Base-by-base conservation (phyloP, 2,113 vertebrate genomes). In the Corydoras sp. region DNA sequence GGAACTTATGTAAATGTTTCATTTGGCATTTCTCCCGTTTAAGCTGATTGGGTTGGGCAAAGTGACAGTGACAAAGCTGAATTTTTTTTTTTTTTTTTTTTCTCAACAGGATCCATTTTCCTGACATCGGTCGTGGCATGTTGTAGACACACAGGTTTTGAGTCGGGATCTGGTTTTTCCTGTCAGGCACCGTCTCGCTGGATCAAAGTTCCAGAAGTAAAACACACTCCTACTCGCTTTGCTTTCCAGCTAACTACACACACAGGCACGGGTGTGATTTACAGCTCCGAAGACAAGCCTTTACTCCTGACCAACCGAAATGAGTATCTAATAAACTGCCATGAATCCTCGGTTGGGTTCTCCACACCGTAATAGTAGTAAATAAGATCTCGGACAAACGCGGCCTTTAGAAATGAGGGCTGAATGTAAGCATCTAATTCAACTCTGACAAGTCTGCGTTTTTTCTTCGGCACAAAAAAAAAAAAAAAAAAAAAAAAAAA, bases 111-210 rank as follows among this genome's bases (percentile, higher is more conserved):
- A 81, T 81, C 74, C 4, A 5, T 66, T 80, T 77, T 80, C 78
- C 78, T 24, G 6, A 24, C 55, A 72, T 81, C 68, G 72, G 76
- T 81, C 67, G 72, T 76, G 79, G 77, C 74, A 79, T 81, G 72
- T 75, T 80, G 72, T 71, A 82, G 76, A 71, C 51, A 68, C n/a
- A 79, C 65, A 76, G 72, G 74, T 18, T 80, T 78, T 53, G 63
- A 80, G 72, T 51, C 0, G 12, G 70, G 77, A 88, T 85, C 85
- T 81, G 86, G 84, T 89, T 89, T 88, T 88, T 88, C 86, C 84
- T 84, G 88, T 89, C 82, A 71, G 77, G 81, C 82, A 62, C 74
- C 62, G 29, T 77, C 74, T 55, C 75, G 80, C 66, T 64, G 72
- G 68, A 73, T 70, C 66, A 75, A 73, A 70, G 76, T 76, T 71